Base-by-base conservation (phyloP, 2,888 invertebrate genomes). In the Helicoverpa assulta region DNA sequence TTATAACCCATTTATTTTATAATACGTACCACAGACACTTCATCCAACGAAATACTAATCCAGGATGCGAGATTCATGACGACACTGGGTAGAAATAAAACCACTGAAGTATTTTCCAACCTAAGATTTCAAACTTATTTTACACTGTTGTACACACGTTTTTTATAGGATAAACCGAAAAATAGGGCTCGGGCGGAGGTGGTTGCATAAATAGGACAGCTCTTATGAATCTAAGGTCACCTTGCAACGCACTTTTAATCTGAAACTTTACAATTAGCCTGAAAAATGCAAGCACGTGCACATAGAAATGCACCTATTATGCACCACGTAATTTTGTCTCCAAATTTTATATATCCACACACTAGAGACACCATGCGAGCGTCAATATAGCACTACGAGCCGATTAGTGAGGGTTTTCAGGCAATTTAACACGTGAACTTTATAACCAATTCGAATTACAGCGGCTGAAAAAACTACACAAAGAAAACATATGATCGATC, bases 401-500 rank as follows among this genome's bases (percentile, higher is more conserved):
- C 63, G 55, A 66, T 69, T 79, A 80, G 70, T 66, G 47, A 73
- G 58, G 77, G 67, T 82, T 82, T 85, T 78, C 37, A 77, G 70
- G 57, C 70, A 70, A 70, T 86, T 76, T 77, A 86, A 84, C 86
- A 88, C 85, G 87, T 88, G 88, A 91, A 91, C 86, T 89, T 88
- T 88, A 86, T 91, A 93, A 91, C 92, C 90, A 93, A 93, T 94
- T 95, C 93, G 94, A 95, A 94, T 93, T 92, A 93, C 94, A 94
- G 94, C 93, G 92, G 94, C 94, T 94, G 94, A 94, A 93, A 94
- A 94, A 94, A 92, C 93, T 93, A 94, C 94, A 95, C 95, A 95
- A 95, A 95, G 95, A 95, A 95, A 95, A 95, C 95, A 95, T 95
- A 95, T 95, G 95, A 95, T 95, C 95, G 95, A 95, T 95, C 92